A percentile compares a stretch with the other conserved stretches of the same genome.
These are phyloP conservation scores for Merodon equestris DNA, from an alignment of 2,888 invertebrate genomes.

Conservation along the genomic window DNA sequence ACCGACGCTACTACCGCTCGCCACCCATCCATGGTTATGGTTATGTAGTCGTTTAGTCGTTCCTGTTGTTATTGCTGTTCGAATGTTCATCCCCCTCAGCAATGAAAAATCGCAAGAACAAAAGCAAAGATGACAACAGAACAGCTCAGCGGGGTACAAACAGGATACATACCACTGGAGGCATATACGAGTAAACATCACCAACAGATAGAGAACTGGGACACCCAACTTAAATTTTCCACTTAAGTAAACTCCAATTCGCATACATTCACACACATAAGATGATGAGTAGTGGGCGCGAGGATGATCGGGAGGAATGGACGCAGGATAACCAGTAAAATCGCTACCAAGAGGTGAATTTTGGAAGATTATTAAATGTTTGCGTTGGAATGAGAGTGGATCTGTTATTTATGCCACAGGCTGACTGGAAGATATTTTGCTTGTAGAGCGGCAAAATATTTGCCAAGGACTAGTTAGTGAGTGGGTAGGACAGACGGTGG, in stretches of 20 bases:
- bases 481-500: too few species aligned
- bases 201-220: slow-evolving; percentile 16
- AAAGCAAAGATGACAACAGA: slow-evolving; percentile 27
- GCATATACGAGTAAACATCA: slow-evolving; percentile 56
- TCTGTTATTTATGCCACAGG: slow-evolving; percentile 14
- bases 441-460: too few species aligned
- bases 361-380: slow-evolving; percentile 37
- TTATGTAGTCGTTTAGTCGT: too few species aligned
- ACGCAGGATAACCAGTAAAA: slow-evolving; percentile 25
- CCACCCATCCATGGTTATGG: too few species aligned
- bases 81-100: slow-evolving; percentile 13
- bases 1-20: slow-evolving; percentile 34
- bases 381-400: slow-evolving; percentile 19
- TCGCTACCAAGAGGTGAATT: slow-evolving; percentile 19
- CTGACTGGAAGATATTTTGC: too few species aligned
- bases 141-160: too few species aligned
- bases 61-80: too few species aligned
- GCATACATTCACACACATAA: background rate
- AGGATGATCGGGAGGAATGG: background rate
- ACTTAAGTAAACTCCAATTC: background rate
- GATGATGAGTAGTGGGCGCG: too few species aligned
- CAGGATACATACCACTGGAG: too few species aligned
- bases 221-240: slow-evolving; percentile 14
- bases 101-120: slow-evolving; percentile 39
- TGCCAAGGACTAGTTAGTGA: too few species aligned